phyloP scores from a whole-genome alignment of 1,140 invertebrate genomes.

The Tachypleus tridentatus region DNA sequence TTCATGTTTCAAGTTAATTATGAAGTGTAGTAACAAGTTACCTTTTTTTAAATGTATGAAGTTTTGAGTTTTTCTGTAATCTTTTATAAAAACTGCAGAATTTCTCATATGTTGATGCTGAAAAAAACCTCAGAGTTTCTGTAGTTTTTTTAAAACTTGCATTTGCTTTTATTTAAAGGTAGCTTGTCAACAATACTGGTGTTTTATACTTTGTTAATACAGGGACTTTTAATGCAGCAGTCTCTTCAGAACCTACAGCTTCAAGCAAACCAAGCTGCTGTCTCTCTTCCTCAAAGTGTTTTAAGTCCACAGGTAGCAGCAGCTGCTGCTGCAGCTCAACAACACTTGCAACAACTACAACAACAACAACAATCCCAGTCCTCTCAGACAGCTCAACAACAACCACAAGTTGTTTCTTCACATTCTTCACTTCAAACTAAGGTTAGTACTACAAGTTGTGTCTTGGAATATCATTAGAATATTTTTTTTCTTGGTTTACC shows the following conservation, averaged over 20 bases:
- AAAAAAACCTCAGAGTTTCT: no score
- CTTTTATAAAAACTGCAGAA: no score
- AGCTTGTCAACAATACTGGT: no score
- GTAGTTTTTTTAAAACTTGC: no score
- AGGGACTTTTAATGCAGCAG: constrained; percentile 31
- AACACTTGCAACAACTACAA: constrained; percentile 34
- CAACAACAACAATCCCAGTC: constrained; percentile 35
- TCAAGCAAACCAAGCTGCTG: constrained; percentile 39
- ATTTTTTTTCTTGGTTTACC: no score
- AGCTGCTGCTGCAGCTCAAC: constrained; percentile 60
- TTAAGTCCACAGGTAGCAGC: constrained; percentile 69
- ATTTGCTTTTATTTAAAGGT: no score
- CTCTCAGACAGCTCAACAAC: constrained; percentile 31
- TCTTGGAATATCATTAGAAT: no score
- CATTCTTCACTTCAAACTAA: not conserved
- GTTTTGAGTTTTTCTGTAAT: no score
- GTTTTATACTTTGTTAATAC: not conserved
- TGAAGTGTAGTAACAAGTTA: no score
- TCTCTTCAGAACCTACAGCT: constrained; percentile 39
- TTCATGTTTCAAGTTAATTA: no score
- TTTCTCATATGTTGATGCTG: no score
- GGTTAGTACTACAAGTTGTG: not conserved
- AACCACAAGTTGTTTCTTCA: constrained; percentile 30
- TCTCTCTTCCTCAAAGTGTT: constrained; percentile 23
- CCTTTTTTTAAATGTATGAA: no score